Evolutionary conservation across 1,140 invertebrate genomes (phyloP).

Genomic region (Saccostrea cuccullata): DNA sequence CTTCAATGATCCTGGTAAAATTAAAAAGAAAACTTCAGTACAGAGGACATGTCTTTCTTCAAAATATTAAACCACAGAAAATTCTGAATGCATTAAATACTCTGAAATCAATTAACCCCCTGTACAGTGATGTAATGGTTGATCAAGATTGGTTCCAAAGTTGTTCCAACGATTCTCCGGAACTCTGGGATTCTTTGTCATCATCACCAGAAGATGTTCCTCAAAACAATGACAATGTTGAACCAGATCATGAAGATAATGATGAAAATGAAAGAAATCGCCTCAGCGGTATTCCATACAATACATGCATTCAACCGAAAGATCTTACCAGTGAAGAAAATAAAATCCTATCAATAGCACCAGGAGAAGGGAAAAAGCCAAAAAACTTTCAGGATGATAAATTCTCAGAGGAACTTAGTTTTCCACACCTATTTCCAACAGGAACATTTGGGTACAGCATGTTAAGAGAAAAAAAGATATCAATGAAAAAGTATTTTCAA

Average conservation of each 20-base stretch:
- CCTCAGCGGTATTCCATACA: slow-evolving; percentile 19
- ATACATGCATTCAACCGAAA: slow-evolving; percentile 1
- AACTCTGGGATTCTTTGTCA: background rate
- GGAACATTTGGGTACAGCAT: slow-evolving; percentile 46
- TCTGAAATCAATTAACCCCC: background rate
- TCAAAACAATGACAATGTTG: background rate
- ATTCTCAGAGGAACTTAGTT: background rate
- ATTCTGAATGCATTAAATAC: background rate
- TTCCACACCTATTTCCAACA: slow-evolving; percentile 44
- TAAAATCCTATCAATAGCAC: background rate
- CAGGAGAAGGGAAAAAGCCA: slow-evolving; percentile 38
- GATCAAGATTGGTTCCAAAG: background rate
- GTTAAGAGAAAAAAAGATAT: slow-evolving; percentile 9
- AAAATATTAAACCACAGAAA: slow-evolving; percentile 9
- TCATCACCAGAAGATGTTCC: background rate
- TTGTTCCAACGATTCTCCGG: background rate
- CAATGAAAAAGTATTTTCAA: slow-evolving; percentile 53
- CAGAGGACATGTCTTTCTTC: slow-evolving; percentile 1
- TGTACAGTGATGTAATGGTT: background rate
- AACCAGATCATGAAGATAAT: background rate
- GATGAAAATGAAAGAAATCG: background rate
- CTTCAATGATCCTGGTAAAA: slow-evolving; percentile 16
- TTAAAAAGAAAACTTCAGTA: slow-evolving; percentile 29
- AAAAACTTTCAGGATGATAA: slow-evolving; percentile 39
- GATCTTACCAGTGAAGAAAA: background rate